A percentile compares a stretch with the other conserved stretches of the same genome.
These are phyloP conservation scores for Semnornis frantzii DNA, from an alignment of 2,113 vertebrate species.

Conservation along the genomic window DNA sequence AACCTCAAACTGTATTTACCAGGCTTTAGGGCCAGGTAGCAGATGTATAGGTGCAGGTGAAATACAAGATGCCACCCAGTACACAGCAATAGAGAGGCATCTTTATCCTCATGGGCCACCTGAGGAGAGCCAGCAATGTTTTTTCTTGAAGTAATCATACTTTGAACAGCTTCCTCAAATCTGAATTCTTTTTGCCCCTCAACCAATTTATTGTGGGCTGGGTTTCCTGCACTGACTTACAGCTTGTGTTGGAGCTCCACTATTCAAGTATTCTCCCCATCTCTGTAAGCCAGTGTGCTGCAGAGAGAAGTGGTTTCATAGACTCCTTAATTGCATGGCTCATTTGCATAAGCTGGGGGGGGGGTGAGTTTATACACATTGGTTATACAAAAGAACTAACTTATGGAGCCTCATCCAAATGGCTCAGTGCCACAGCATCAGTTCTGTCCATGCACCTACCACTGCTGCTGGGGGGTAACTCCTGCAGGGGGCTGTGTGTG, in stretches of 20 bases:
- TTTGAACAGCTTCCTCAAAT: background rate
- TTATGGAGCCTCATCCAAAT: background rate
- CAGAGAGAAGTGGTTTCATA: background rate
- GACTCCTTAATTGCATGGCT: background rate
- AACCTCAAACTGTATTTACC: background rate
- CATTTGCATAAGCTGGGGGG: background rate
- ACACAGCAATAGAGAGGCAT: background rate
- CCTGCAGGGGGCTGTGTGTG: background rate
- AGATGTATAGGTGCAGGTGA: background rate
- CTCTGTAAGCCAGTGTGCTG: background rate
- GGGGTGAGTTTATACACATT: background rate
- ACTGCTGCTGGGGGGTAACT: background rate
- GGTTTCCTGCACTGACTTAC: background rate
- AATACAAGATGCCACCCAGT: background rate
- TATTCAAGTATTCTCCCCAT: background rate
- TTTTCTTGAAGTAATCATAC: background rate
- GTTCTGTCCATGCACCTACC: background rate
- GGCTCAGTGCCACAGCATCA: background rate
- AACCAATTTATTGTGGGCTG: background rate
- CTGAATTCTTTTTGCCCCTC: background rate
- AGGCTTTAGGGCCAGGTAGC: background rate
- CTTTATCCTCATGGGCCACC: background rate
- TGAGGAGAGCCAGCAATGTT: background rate
- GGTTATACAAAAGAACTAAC: background rate
- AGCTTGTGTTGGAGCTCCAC: background rate